A percentile compares a stretch with the other conserved stretches of the same genome.
phyloP scores from a whole-genome alignment of 1,140 invertebrate species.

The Drosophila virilis region DNA sequence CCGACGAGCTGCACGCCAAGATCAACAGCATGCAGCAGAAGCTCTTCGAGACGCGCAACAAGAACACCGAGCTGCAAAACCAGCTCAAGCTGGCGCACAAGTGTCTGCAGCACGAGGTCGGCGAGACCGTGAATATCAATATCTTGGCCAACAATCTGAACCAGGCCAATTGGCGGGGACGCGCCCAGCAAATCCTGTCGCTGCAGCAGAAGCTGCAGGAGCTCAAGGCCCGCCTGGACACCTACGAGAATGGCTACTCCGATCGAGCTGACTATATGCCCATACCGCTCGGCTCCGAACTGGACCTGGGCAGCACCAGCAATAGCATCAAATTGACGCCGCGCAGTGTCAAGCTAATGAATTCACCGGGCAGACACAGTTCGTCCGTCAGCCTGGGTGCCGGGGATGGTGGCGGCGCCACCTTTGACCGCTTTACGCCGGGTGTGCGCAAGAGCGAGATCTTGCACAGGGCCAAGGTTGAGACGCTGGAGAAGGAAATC shows the following conservation, averaged over 20 bases:
- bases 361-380: constrained; percentile 20
- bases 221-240: constrained; percentile 86
- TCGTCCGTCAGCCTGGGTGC: constrained; percentile 26
- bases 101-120: constrained; percentile 88
- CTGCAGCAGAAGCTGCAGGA: constrained; percentile 88
- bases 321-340: constrained; percentile 10
- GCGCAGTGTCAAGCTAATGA: background rate
- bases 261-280: constrained; percentile 59
- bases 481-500: constrained; percentile 86
- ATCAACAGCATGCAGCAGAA: constrained; percentile 86
- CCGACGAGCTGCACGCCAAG: constrained; percentile 87
- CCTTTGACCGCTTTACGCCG: constrained; percentile 72
- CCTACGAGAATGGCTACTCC: constrained; percentile 59
- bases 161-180: constrained; percentile 88
- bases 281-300: constrained; percentile 48
- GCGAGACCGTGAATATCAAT: constrained; percentile 86
- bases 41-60: constrained; percentile 88
- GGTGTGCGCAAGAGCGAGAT: constrained; percentile 75
- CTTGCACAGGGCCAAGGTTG: constrained; percentile 85
- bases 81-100: constrained; percentile 88
- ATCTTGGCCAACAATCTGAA: constrained; percentile 66
- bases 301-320: constrained; percentile 37
- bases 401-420: constrained; percentile 58
- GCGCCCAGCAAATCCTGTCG: constrained; percentile 89
- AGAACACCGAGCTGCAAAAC: constrained; percentile 87